Base-by-base conservation (phyloP, 2,888 invertebrate species). In the Chrysolina americana region DNA sequence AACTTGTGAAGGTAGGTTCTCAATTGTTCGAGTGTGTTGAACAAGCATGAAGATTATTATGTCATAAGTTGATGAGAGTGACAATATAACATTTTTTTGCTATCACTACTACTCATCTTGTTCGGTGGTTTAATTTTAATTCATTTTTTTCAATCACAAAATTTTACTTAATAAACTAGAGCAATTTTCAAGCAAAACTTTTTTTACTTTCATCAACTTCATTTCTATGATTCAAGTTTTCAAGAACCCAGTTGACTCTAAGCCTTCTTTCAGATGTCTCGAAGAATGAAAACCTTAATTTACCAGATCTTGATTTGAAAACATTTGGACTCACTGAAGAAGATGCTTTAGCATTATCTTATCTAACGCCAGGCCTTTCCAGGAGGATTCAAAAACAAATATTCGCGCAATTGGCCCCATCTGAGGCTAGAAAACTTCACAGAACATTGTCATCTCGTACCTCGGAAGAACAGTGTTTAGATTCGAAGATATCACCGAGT, bases 351-450 rank as follows among this genome's bases (percentile, higher is more conserved):
- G 92, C 93, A 78, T 89, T 93, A 80, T 93, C 92, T 28, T 92
- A 91, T 81, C 90, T 94, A 80, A 93, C 94, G 81, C 94, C 94
- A 44, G 93, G 92, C 79, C 89, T 94, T 81, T 92, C 93, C 79
- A 92, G 92, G 82, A 91, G 93, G 56, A 92, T 93, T 85, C 93
- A 93, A 89, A 92, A 91, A 76, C 93, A 93, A 87, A 89, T 94
- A 81, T 89, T 94, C 73, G 92, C 93, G 80, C 92, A 93, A 86
- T 87, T 94, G 84, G 93, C 93, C 79, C 92, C 93, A 2, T 92
- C 91, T 76, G 93, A 94, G 88, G 92, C 92, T 41, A 90, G 91
- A 82, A 89, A 91, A 82, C 86, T 94, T 80, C 92, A 93, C 74
- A 91, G 93, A 82, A 93, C 93, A 73, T 89, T 93, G 64, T 91